A percentile compares a stretch with the other conserved stretches of the same genome.
Conservation (phyloP, 2,113 vertebrate genomes). For the Dipodomys spectabilis region DNA sequence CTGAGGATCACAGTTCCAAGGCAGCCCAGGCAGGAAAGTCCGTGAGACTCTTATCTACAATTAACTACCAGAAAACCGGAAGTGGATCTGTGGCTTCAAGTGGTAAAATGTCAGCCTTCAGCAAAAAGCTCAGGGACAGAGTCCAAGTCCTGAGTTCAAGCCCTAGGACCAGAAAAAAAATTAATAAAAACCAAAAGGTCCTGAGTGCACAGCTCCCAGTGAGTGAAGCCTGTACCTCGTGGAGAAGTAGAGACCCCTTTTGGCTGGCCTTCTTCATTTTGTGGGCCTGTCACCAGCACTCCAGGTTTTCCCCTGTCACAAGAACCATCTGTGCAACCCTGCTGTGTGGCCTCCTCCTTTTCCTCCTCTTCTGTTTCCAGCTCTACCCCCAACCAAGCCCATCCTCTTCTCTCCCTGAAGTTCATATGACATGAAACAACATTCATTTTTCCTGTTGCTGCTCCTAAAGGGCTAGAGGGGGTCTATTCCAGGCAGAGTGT, state of each 20-base stretch:
- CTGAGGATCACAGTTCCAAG: too few relatives aligned
- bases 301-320: neutral
- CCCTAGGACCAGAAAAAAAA: too few relatives aligned
- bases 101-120: too few relatives aligned
- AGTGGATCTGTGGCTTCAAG: too few relatives aligned
- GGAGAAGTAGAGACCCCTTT: neutral
- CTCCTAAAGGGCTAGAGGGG: constrained; percentile 29
- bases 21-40: too few relatives aligned
- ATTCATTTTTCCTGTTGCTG: neutral
- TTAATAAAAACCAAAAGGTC: neutral
- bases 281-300: neutral
- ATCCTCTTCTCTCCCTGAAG: neutral
- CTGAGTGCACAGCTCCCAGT: neutral
- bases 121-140: too few relatives aligned
- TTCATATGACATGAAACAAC: constrained; percentile 38
- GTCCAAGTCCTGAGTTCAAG: too few relatives aligned
- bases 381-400: constrained; percentile 40
- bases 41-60: too few relatives aligned
- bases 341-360: neutral
- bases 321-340: neutral
- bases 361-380: constrained; percentile 38
- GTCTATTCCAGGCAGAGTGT: neutral
- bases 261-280: neutral
- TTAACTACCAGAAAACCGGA: too few relatives aligned
- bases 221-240: too few relatives aligned